Evolutionary conservation across 2,888 invertebrate genomes (phyloP), one percentile per base, ranked within the genome.

Genomic region (Suillia variegata): DNA sequence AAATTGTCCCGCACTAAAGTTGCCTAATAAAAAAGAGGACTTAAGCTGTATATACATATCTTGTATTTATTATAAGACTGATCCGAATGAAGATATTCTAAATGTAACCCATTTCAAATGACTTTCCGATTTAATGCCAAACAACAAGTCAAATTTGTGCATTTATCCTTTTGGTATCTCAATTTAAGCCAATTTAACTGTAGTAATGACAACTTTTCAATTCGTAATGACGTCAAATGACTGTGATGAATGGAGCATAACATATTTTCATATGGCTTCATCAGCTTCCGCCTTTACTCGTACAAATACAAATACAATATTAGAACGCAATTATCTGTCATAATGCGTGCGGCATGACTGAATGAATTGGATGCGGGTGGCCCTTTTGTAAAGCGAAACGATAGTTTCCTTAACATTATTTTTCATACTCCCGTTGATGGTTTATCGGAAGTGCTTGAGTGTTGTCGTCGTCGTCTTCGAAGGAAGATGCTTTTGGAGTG

Each of bases 301-400:
- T n/a, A n/a, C 38, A 6, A 4, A n/a, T n/a, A 38, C 3, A 45
- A 45, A 45, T 45, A 45, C 45, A 45, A 50, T 63, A 59, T 62
- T 59, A 62, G 62, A 62, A 63, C 62, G 63, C 62, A 65, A 65
- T 65, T 65, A 65, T 62, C 52, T 58, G 55, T 57, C 56, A 65
- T 60, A 62, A 65, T 61, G 53, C 51, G 31, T 17, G n/a, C 21
- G n/a, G n/a, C n/a, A n/a, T n/a, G n/a, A n/a, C n/a, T n/a, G n/a
- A n/a, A n/a, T n/a, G n/a, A n/a, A n/a, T n/a, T n/a, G n/a, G n/a
- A n/a, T n/a, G n/a, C n/a, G n/a, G n/a, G n/a, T n/a, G n/a, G n/a
- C n/a, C 15, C 17, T 50, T 50, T 22, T 50, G 50, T 10, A 4
- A 10, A 6, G 24, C 24, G 17, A 6, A 2, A 17, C 17, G 17